Conservation (phyloP, 2,113 vertebrate species). For the Barbus barbus region DNA sequence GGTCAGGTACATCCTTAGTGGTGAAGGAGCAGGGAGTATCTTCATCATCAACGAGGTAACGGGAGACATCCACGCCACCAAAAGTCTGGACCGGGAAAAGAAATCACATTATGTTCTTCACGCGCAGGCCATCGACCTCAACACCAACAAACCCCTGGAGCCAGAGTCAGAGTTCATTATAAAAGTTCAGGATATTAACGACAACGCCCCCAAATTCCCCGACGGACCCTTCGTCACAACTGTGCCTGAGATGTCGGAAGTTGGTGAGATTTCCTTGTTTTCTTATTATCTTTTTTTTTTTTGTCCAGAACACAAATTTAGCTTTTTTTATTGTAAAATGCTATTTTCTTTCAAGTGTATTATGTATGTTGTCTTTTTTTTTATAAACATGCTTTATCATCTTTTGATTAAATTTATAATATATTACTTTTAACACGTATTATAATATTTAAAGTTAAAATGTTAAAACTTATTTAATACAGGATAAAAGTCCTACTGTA, state of each 20-base stretch:
- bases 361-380: too few relatives aligned
- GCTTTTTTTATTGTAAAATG: too few relatives aligned
- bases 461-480: too few relatives aligned
- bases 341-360: too few relatives aligned
- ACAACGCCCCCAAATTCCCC: slow-evolving; percentile 87
- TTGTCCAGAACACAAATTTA: too few relatives aligned
- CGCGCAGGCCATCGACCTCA: slow-evolving; percentile 84
- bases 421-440: too few relatives aligned
- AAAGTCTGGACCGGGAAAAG: slow-evolving; percentile 87
- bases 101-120: slow-evolving; percentile 88
- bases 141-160: slow-evolving; percentile 85
- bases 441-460: too few relatives aligned
- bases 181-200: slow-evolving; percentile 90
- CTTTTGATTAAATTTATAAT: too few relatives aligned
- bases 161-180: slow-evolving; percentile 90
- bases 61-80: slow-evolving; percentile 88
- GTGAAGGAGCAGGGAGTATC: slow-evolving; percentile 87
- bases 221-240: slow-evolving; percentile 84
- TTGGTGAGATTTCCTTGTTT: slow-evolving; percentile 75
- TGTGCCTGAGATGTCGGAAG: slow-evolving; percentile 88
- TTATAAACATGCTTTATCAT: too few relatives aligned
- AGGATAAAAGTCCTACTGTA: too few relatives aligned
- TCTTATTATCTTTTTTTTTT: too few relatives aligned
- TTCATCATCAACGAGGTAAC: slow-evolving; percentile 89
- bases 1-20: slow-evolving; percentile 87